These are phyloP conservation scores for Potamilus streckersoni DNA, from an alignment of 1,140 invertebrate species.

Conservation along the genomic window DNA sequence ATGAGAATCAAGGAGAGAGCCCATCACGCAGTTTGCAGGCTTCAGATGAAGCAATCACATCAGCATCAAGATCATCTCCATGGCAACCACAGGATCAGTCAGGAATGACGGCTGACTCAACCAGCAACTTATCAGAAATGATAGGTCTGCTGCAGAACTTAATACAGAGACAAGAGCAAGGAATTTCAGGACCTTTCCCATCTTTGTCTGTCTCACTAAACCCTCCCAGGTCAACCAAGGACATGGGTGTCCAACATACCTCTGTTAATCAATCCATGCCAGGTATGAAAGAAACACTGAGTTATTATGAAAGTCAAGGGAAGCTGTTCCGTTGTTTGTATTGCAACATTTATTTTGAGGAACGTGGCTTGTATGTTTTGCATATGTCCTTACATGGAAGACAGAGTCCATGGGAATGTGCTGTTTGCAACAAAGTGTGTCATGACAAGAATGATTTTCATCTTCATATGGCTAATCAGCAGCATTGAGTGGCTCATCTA, in stretches of 20 bases:
- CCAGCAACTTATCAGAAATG: slow-evolving; percentile 45
- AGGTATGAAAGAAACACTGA: slow-evolving; percentile 47
- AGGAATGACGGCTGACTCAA: slow-evolving; percentile 43
- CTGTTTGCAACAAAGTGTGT: slow-evolving; percentile 58
- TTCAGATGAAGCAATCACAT: background rate
- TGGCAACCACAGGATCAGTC: slow-evolving; percentile 9
- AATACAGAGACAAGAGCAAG: slow-evolving; percentile 35
- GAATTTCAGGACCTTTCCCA: background rate
- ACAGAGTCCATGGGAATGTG: slow-evolving; percentile 58
- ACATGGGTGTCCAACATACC: slow-evolving; percentile 38
- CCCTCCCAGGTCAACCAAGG: slow-evolving; percentile 28
- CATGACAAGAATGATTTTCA: slow-evolving; percentile 59
- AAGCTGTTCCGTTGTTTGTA: slow-evolving; percentile 52
- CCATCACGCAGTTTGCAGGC: background rate
- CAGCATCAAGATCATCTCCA: background rate
- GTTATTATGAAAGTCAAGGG: slow-evolving; percentile 56
- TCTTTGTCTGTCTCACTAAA: slow-evolving; percentile 19
- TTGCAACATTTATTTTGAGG: slow-evolving; percentile 58
- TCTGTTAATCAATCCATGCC: slow-evolving; percentile 38
- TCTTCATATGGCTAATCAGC: slow-evolving; percentile 59
- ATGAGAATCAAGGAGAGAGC: slow-evolving; percentile 6
- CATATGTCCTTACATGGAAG: slow-evolving; percentile 56
- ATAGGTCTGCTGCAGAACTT: slow-evolving; percentile 40
- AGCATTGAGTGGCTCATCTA: slow-evolving; percentile 33
- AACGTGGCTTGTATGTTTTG: slow-evolving; percentile 57